Conservation (phyloP, 2,888 invertebrate genomes). For the Nowickia ferox region DNA sequence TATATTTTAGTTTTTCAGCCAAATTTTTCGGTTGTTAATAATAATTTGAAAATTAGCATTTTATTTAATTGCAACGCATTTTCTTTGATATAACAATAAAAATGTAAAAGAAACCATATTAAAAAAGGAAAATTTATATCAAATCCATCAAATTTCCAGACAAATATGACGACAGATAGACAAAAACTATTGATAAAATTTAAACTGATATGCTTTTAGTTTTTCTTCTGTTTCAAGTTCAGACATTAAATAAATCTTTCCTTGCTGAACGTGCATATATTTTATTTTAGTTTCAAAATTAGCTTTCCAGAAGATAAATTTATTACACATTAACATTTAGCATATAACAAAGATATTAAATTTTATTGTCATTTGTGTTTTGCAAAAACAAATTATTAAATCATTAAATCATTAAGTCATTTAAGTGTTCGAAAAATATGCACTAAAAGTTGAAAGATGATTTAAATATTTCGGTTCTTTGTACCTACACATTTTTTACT, state of each 20-base stretch:
- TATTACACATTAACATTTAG: conserved; percentile 16
- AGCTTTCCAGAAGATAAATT: not conserved
- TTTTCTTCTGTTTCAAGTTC: not conserved
- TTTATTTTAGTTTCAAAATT: not conserved
- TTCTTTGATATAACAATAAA: conserved; percentile 27
- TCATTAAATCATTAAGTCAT: not conserved
- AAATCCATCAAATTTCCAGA: not conserved
- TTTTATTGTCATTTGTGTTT: not conserved
- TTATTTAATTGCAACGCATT: conserved; percentile 62
- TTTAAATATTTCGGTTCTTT: not conserved
- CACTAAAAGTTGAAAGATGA: not conserved
- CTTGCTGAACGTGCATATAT: not conserved
- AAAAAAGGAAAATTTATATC: not conserved
- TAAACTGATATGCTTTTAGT: conserved; percentile 13
- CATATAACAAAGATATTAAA: conserved; percentile 16
- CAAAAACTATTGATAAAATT: conserved; percentile 1
- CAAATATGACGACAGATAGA: conserved; percentile 38
- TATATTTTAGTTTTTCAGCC: not conserved
- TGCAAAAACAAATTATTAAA: not conserved
- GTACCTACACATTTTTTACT: not conserved
- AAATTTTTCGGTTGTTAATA: conserved; percentile 32
- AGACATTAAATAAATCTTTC: not conserved
- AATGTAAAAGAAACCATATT: conserved; percentile 16
- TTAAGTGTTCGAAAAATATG: too few relatives aligned
- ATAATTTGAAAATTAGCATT: conserved; percentile 59